Evolutionary conservation across 1,140 invertebrate genomes (phyloP), one percentile per base, ranked within the genome.

Genomic region (Lasioglossum albipes): DNA sequence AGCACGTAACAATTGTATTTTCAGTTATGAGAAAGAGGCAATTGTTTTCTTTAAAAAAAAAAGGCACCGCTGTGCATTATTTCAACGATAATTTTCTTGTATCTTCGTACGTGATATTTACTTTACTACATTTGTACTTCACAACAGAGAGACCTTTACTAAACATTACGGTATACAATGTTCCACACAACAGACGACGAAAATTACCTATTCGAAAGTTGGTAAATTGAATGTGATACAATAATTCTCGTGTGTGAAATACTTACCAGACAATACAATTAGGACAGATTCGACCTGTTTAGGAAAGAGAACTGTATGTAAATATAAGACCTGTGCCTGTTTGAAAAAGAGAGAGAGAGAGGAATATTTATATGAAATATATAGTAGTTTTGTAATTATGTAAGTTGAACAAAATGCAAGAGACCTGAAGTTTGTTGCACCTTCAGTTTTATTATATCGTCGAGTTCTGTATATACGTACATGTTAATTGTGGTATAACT

Each of bases 371-470:
- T 89, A 89, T 80, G 69, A 57, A 76, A 73, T 79, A 81, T 87
- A 81, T 87, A 84, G 75, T 86, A 81, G 79, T 88, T 89, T 88
- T 88, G 84, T 88, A 89, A 88, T 86, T 87, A 85, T 78, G 67
- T 16, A 75, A 69, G 78, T 81, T 65, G 2, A 49, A 73, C 65
- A 62, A 75, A 82, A 79, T 73, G 66, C 57, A 75, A 83, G 81
- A 82, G 73, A 85, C 81, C 75, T 85, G 84, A 85, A 85, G 82
- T 81, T 75, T 52, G 59, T 87, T 85, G 76, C 80, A 22, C 62
- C 76, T 73, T 68, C 73, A 64, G 73, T 80, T 86, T 80, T 76
- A 13, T 42, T 79, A 76, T 16, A 36, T 66, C 64, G 22, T 79
- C 20, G 67, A 72, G 73, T 49, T 61, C 61, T 84, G 65, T 79